Base-by-base conservation (phyloP, 2,888 invertebrate species). In the Aphodius granarius region DNA sequence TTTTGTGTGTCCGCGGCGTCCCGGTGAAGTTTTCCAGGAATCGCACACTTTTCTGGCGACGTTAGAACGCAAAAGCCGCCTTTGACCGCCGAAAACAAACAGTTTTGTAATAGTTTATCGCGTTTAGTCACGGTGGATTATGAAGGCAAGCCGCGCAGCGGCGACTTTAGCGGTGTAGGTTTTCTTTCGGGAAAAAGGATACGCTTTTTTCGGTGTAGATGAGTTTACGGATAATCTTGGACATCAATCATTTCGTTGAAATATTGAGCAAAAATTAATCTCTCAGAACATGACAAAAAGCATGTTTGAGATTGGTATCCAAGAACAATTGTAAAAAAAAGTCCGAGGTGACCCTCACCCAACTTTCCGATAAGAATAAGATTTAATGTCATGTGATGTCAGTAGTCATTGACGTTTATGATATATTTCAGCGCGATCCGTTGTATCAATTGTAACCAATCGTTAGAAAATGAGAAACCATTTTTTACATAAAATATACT, bases 61-160 rank as follows among this genome's bases (percentile, higher is more conserved):
- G 68, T 18, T 5, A 21, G 71, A 20, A 68, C 18, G 20, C n/a
- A 4, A 43, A 17, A 22, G 23, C 71, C 20, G 63, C 63, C 20
- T 21, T 72, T 62, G 63, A 63, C 23, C 66, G 72, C 17, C 72
- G 63, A 72, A 63, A 21, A 23, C 71, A 71, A 71, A 71, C 71
- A 71, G 23, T 22, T 71, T 71, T 71, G 43, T 43, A 43, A 43
- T 43, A 43, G 43, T 43, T 43, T 43, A 43, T 43, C 43, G 43
- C 43, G 43, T 43, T 43, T 43, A 43, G 43, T 43, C 13, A 43
- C 43, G 43, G 9, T 43, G 13, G 43, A 43, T 43, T 43, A 43
- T 9, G 43, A 43, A 43, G 43, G 9, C 43, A 3, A 43, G 43
- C 43, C 3, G 43, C 6, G 13, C 9, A 43, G 43, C 43, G 43